Evolutionary conservation across 2,888 invertebrate species (phyloP), one percentile per base, ranked within the genome.

Genomic region (Mesorhabditis spiculigera): DNA sequence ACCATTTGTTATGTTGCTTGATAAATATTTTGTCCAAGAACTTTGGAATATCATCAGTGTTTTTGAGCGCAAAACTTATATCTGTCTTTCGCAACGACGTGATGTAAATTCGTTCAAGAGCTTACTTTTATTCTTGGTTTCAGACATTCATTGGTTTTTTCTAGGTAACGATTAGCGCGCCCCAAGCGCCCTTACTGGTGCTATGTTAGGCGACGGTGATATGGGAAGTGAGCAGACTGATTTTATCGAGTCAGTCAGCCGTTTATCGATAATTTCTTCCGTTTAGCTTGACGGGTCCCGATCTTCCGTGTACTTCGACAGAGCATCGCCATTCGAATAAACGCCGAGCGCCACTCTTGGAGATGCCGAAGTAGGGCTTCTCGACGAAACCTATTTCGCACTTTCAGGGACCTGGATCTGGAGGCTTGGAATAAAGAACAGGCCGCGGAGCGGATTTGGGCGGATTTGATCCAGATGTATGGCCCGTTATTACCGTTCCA

Each of bases 391-490:
- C 28, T 28, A 28, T n/a, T 50, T 50, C 8, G n/a, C n/a, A 2
- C n/a, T 13, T 50, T 50, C n/a, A 50, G 58, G 58, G 58, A 50
- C n/a, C 8, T 50, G 58, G 58, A 50, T n/a, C n/a, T 50, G 58
- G n/a, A 50, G 3, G 58, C 58, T n/a, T 50, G 58, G 58, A 50
- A 50, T 50, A n/a, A 50, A 50, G 58, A 50, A n/a, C 58, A 50
- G n/a, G 58, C n/a, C 10, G 58, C 58, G 10, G 58, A 50, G 58
- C 8, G n/a, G 10, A 10, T 50, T n/a, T 50, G 58, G 58, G 58
- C 58, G 1, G 58, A 50, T 13, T n/a, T 50, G 10, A 50, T 50
- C 58, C 8, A n/a, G n/a, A 50, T 10, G 58, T 50, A 50, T 13
- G n/a, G 58, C 58, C n/a, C 8, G 0, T 50, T 50, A 13, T 28